A percentile compares a stretch with the other conserved stretches of the same genome.
Conservation (phyloP, 2,797 vertebrate species). For the Anguilla megastoma region DNA sequence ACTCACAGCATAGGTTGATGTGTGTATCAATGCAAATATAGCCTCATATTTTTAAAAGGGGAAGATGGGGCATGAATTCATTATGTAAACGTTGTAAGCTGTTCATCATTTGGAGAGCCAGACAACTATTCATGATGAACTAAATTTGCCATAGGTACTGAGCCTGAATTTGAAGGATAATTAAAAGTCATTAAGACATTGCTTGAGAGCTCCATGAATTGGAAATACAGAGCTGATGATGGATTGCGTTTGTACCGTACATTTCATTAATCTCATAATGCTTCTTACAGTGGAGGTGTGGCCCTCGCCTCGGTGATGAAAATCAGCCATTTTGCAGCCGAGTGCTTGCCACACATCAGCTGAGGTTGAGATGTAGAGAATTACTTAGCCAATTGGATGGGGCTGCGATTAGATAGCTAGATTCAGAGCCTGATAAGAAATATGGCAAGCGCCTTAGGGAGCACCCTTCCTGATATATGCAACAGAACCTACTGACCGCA, state of each 20-base stretch:
- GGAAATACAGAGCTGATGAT: background rate
- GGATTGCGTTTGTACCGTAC: background rate
- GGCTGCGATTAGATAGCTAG: background rate
- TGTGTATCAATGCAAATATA: background rate
- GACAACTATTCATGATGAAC: background rate
- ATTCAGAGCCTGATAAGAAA: background rate
- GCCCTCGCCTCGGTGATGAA: background rate
- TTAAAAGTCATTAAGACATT: background rate
- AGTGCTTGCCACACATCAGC: background rate
- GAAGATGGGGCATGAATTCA: background rate
- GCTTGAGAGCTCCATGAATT: background rate
- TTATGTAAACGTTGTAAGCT: background rate
- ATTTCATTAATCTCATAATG: constrained; percentile 6
- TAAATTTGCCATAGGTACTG: background rate
- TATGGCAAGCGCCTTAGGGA: background rate
- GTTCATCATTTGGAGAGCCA: background rate
- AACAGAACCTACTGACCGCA: background rate
- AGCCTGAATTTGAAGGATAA: constrained; percentile 3
- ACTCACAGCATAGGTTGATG: background rate
- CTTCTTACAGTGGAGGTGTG: background rate
- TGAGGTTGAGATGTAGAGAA: background rate
- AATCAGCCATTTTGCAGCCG: background rate
- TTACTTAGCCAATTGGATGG: background rate
- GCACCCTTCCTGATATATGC: background rate
- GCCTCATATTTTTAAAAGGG: background rate